These are phyloP conservation scores for Lasioglossum baleicum DNA, from an alignment of 1,140 invertebrate species.

Conservation along the genomic window DNA sequence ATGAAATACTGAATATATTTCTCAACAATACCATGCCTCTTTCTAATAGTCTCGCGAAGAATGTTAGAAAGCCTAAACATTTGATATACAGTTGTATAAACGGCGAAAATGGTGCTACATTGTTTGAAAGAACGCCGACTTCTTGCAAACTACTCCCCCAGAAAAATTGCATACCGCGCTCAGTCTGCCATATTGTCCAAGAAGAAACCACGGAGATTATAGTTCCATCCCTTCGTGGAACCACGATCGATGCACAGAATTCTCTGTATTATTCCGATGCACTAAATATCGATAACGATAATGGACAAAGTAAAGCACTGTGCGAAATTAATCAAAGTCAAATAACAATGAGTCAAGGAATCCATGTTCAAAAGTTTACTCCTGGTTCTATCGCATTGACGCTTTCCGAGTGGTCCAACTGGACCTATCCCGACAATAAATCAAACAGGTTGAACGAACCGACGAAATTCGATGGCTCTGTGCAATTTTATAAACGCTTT, in stretches of 20 bases:
- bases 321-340: background rate
- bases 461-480: background rate
- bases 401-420: conserved; percentile 69
- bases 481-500: conserved; percentile 18
- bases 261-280: background rate
- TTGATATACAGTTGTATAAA: background rate
- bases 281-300: background rate
- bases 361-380: background rate
- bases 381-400: background rate
- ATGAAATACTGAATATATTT: conserved; percentile 44
- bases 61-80: background rate
- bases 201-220: background rate
- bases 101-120: background rate
- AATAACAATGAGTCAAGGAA: background rate
- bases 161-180: background rate
- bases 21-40: background rate
- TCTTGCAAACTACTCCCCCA: background rate
- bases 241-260: background rate
- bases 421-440: conserved; percentile 41
- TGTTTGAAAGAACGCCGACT: background rate
- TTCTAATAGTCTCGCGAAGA: background rate
- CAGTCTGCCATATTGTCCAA: background rate
- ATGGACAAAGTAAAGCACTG: background rate
- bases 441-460: background rate
- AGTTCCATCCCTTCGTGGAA: background rate